Conservation (phyloP, 2,113 vertebrate genomes). For the Rhineura floridana region DNA sequence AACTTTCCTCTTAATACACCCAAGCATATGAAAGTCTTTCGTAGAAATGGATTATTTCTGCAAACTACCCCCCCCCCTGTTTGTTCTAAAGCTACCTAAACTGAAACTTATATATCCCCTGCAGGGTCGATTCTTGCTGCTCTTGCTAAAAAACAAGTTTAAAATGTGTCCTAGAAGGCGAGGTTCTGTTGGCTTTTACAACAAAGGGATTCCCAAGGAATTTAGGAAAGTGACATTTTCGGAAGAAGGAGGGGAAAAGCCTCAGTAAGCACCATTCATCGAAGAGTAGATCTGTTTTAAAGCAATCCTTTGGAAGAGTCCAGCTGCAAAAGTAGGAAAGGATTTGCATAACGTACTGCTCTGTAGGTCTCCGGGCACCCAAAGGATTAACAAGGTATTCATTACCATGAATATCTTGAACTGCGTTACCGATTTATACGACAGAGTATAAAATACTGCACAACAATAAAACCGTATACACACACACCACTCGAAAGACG, state of each 20-base stretch:
- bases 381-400: conserved; percentile 74
- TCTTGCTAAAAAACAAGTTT: conserved; percentile 42
- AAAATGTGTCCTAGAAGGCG: conserved; percentile 7
- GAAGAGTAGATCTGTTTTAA: conserved; percentile 47
- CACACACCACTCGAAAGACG: background rate
- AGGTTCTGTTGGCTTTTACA: conserved; percentile 4
- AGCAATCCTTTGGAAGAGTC: conserved; percentile 65
- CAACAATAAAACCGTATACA: conserved; percentile 35
- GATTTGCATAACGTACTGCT: conserved; percentile 75
- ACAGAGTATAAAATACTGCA: conserved; percentile 68
- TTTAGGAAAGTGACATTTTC: conserved; percentile 55
- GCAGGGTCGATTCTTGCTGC: background rate
- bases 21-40: conserved; percentile 38
- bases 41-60: conserved; percentile 45
- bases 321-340: conserved; percentile 71
- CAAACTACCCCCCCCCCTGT: conserved; percentile 29
- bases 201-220: conserved; percentile 48
- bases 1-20: conserved; percentile 39
- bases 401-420: conserved; percentile 70
- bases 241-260: background rate
- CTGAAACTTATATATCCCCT: background rate
- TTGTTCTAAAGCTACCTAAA: background rate
- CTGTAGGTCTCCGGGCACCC: conserved; percentile 66
- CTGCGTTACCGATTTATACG: conserved; percentile 73
- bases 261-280: conserved; percentile 38